Percentiles rank a stretch among this genome's conserved stretches.
phyloP scores from a whole-genome alignment of 2,797 vertebrate genomes.

The Acanthurus leucopareius region DNA sequence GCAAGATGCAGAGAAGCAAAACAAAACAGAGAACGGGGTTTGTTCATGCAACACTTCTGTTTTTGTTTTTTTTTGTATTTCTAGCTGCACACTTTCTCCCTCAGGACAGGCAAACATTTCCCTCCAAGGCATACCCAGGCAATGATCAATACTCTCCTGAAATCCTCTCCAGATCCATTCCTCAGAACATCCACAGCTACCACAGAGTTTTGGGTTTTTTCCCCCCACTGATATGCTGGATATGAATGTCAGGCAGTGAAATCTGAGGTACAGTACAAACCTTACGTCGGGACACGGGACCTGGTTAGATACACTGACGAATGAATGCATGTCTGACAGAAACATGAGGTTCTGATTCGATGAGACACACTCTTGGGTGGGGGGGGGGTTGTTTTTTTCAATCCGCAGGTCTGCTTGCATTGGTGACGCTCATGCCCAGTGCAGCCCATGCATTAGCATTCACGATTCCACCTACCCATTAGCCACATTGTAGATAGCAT shows the following conservation, averaged over 20 bases:
- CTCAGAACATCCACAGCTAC: slow-evolving; percentile 38
- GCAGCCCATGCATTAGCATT: slow-evolving; percentile 86
- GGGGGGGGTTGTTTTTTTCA: slow-evolving; percentile 27
- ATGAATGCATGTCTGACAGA: slow-evolving; percentile 76
- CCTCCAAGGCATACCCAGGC: slow-evolving; percentile 69
- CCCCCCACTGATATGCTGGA: slow-evolving; percentile 55
- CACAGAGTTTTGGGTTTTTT: slow-evolving; percentile 7
- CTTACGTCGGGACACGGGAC: slow-evolving; percentile 47
- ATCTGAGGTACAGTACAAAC: slow-evolving; percentile 61
- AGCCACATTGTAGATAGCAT: slow-evolving; percentile 88
- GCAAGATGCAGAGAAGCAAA: slow-evolving; percentile 79
- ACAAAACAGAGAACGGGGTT: slow-evolving; percentile 64
- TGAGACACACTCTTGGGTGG: slow-evolving; percentile 63
- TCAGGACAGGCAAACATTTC: slow-evolving; percentile 69
- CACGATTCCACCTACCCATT: slow-evolving; percentile 87
- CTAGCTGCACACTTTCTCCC: slow-evolving; percentile 36
- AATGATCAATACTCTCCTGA: slow-evolving; percentile 53
- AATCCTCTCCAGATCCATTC: slow-evolving; percentile 47
- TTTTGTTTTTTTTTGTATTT: slow-evolving; percentile 32
- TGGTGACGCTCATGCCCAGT: slow-evolving; percentile 83
- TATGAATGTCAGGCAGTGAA: slow-evolving; percentile 75
- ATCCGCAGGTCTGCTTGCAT: slow-evolving; percentile 72
- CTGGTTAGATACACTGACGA: slow-evolving; percentile 61
- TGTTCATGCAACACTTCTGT: slow-evolving; percentile 82
- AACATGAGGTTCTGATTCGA: slow-evolving; percentile 67